A percentile compares a stretch with the other conserved stretches of the same genome.
Evolutionary conservation across 1,140 invertebrate genomes (phyloP).

Genomic region (Drosophila kurseongensis): DNA sequence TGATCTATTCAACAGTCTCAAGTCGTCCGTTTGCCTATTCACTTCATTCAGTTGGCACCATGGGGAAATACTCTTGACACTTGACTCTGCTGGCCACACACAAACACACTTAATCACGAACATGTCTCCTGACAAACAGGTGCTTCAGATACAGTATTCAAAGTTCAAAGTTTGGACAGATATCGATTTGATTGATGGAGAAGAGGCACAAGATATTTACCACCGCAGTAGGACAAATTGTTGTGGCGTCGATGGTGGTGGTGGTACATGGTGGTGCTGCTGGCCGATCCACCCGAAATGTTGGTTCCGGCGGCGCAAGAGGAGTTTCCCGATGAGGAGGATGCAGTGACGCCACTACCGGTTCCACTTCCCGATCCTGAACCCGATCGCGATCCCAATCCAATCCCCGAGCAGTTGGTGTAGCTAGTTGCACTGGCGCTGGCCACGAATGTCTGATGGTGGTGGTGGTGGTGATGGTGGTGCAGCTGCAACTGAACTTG

Average conservation of each 20-base stretch:
- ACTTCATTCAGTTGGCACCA: slow-evolving; percentile 14
- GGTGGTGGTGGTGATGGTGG: slow-evolving; percentile 74
- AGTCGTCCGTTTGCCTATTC: slow-evolving; percentile 5
- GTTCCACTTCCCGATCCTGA: slow-evolving; percentile 16
- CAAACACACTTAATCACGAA: background rate
- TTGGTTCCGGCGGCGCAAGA: slow-evolving; percentile 16
- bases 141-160: slow-evolving; percentile 13
- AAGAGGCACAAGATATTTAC: slow-evolving; percentile 62
- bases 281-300: slow-evolving; percentile 45
- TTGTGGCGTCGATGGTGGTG: slow-evolving; percentile 79
- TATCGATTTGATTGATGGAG: background rate
- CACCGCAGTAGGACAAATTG: slow-evolving; percentile 82
- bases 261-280: slow-evolving; percentile 74
- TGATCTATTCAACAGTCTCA: slow-evolving; percentile 3
- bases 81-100: slow-evolving; percentile 11
- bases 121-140: slow-evolving; percentile 3
- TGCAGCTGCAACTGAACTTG: slow-evolving; percentile 70
- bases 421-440: slow-evolving; percentile 70
- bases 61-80: slow-evolving; percentile 53
- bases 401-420: slow-evolving; percentile 55
- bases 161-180: slow-evolving; percentile 15
- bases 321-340: slow-evolving; percentile 18
- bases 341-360: slow-evolving; percentile 6
- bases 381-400: slow-evolving; percentile 11
- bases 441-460: slow-evolving; percentile 78